Base-by-base conservation (phyloP, 1,140 invertebrate species). In the Brachystomella parvula region DNA sequence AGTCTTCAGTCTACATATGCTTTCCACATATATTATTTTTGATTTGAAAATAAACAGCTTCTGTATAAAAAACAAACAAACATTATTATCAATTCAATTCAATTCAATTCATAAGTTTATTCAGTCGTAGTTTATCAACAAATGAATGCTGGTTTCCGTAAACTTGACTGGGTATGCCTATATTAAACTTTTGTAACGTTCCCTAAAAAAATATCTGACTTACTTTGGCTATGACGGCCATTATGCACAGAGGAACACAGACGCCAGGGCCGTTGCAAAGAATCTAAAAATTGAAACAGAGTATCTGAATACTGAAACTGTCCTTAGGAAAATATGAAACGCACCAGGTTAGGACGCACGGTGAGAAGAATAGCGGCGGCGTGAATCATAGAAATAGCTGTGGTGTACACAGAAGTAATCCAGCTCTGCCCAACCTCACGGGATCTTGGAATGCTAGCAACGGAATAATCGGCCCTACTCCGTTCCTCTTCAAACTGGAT, bases 181-280 rank as follows among this genome's bases (percentile, higher is more conserved):
- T n/a, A n/a, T n/a, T n/a, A n/a, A n/a, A n/a, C n/a, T n/a, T 31
- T 21, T 61, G 66, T 72, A 74, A 78, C 77, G 73, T 76, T 77
- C 12, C 78, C 63, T 1, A 79, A 3, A 15, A 62, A 26, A 15
- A 63, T 47, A 53, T 60, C 12, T 9, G 3, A 62, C 58, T 67
- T 65, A 70, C 65, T 29, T 35, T 67, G 3, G 39, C 44, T 1
- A 65, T 32, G 17, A 82, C 87, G 21, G 84, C 85, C 58, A 86
- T 81, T 15, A 89, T 67, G 79, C 90, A 93, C 44, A 94, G 78
- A 32, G 93, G 94, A 67, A 98, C 83, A 79, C 94, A 96, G 3
- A 93, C 96, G 29, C 94, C 95, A 61, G 95, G 96, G 0, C 96
- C 96, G 82, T 98, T 98, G 75, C 90, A 92, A 1, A 96, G 76